phyloP scores from a whole-genome alignment of 2,888 invertebrate genomes.

The Aphidius colemani region DNA sequence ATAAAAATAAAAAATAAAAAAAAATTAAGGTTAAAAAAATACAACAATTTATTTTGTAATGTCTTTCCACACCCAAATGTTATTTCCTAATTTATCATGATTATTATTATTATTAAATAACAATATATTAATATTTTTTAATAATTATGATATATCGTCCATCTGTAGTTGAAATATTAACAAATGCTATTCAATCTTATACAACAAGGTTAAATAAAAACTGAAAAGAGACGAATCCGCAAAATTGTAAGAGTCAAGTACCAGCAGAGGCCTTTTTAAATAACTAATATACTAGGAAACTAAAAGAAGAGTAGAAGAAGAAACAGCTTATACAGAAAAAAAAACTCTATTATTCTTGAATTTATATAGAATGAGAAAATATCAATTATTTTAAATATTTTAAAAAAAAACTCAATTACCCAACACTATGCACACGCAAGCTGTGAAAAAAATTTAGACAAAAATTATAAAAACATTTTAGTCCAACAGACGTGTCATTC shows the following conservation, averaged over 20 bases:
- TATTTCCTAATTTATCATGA: slow-evolving; percentile 60
- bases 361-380: slow-evolving; percentile 13
- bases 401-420: too few relatives aligned
- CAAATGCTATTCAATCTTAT: slow-evolving; percentile 42
- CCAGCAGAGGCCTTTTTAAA: slow-evolving; percentile 26
- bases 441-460: slow-evolving; percentile 28
- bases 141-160: slow-evolving; percentile 48
- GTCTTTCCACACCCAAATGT: slow-evolving; percentile 39
- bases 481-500: slow-evolving; percentile 52
- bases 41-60: slow-evolving; percentile 49
- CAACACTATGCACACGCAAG: neutral
- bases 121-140: too few relatives aligned
- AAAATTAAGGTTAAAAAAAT: slow-evolving; percentile 29
- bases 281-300: slow-evolving; percentile 9
- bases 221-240: slow-evolving; percentile 8
- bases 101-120: slow-evolving; percentile 42
- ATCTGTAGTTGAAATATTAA: slow-evolving; percentile 46
- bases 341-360: slow-evolving; percentile 22
- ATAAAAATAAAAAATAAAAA: slow-evolving; percentile 41
- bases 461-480: slow-evolving; percentile 49
- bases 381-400: slow-evolving; percentile 11
- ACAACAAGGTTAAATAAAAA: slow-evolving; percentile 8
- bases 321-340: slow-evolving; percentile 13
- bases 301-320: slow-evolving; percentile 16
- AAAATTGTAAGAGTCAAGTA: slow-evolving; percentile 21